Evolutionary conservation across 2,888 invertebrate species (phyloP).

Genomic region (Drosophila imparisetae): DNA sequence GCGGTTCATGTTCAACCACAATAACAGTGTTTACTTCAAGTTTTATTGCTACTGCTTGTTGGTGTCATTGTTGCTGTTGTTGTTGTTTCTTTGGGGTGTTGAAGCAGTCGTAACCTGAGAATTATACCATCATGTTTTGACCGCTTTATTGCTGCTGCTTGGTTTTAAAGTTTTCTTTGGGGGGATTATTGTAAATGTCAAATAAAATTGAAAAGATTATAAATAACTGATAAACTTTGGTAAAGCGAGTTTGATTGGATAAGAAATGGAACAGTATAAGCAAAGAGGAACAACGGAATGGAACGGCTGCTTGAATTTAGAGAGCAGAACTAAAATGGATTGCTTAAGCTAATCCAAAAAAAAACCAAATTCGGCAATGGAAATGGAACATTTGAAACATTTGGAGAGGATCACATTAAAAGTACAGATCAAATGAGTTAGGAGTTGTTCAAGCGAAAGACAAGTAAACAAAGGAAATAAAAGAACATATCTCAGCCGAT

Average conservation of each 20-base stretch:
- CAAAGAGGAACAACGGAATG: slow-evolving; percentile 1
- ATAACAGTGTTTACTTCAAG: slow-evolving; percentile 57
- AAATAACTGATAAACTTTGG: not conserved
- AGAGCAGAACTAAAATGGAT: not conserved
- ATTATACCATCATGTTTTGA: slow-evolving; percentile 19
- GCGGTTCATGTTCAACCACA: slow-evolving; percentile 61
- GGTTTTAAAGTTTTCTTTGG: not conserved
- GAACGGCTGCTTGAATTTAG: not conserved
- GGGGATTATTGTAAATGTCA: not conserved
- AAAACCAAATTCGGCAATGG: not conserved
- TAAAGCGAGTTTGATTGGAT: no score
- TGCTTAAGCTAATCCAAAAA: not conserved
- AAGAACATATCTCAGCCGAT: not conserved
- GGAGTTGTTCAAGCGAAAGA: not conserved
- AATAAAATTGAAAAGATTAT: not conserved
- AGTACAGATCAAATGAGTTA: not conserved
- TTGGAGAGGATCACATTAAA: not conserved
- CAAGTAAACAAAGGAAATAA: not conserved
- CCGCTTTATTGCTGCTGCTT: slow-evolving; percentile 19
- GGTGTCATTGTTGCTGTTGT: slow-evolving; percentile 5
- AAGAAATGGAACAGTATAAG: not conserved
- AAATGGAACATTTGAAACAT: not conserved
- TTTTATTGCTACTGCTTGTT: slow-evolving; percentile 39
- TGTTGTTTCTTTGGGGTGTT: slow-evolving; percentile 4
- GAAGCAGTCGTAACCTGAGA: slow-evolving; percentile 13